Conservation (phyloP, 2,113 vertebrate genomes). For the Spea bombifrons region DNA sequence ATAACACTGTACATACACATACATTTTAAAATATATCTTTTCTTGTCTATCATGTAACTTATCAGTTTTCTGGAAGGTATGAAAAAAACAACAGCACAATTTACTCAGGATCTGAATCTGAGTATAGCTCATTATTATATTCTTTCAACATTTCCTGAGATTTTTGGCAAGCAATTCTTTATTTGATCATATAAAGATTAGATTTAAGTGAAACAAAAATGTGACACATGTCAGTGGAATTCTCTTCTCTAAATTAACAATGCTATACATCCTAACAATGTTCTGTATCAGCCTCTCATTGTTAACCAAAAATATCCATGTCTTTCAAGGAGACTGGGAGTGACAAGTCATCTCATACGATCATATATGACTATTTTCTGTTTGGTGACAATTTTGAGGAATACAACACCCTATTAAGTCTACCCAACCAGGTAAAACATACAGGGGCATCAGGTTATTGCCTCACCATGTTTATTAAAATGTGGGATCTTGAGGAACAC, state of each 20-base stretch:
- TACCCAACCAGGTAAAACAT: neutral
- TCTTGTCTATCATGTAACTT: too few relatives aligned
- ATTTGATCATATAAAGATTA: conserved; percentile 16
- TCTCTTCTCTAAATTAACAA: conserved; percentile 29
- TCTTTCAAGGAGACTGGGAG: conserved; percentile 44
- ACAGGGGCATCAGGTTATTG: neutral
- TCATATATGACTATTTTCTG: conserved; percentile 2
- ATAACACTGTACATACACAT: too few relatives aligned
- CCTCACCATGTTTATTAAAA: neutral
- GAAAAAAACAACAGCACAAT: neutral
- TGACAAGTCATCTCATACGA: conserved; percentile 44
- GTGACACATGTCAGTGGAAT: conserved; percentile 30
- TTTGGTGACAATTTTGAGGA: neutral
- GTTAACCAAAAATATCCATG: conserved; percentile 26
- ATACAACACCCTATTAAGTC: neutral
- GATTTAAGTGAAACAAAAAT: conserved; percentile 24
- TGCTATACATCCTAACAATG: conserved; percentile 18
- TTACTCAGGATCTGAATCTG: neutral
- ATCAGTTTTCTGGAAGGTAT: neutral
- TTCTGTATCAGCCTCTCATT: conserved; percentile 3
- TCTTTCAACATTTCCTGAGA: neutral
- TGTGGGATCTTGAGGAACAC: neutral
- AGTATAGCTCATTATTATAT: conserved; percentile 11
- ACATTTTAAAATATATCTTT: too few relatives aligned
- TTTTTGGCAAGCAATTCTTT: conserved; percentile 20